A percentile compares a stretch with the other conserved stretches of the same genome.
Evolutionary conservation across 2,797 vertebrate species (phyloP).

Genomic region (Sitta carolinensis): DNA sequence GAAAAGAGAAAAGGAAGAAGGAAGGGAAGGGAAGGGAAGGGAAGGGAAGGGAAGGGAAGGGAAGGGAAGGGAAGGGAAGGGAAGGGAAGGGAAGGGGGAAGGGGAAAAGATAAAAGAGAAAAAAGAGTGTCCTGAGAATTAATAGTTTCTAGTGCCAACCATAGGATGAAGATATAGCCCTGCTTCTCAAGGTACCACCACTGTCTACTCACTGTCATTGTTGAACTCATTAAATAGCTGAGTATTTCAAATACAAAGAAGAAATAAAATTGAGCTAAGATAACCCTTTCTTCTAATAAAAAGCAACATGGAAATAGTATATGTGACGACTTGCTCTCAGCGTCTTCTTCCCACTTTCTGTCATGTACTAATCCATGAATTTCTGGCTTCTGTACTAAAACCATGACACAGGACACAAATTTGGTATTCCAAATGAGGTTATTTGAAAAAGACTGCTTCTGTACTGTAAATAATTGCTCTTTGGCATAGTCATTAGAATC

Average conservation of each 20-base stretch:
- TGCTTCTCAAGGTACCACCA: neutral
- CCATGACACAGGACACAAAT: neutral
- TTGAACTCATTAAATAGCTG: neutral
- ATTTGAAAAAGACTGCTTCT: neutral
- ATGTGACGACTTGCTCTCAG: neutral
- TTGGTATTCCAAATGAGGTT: neutral
- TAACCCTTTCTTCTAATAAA: neutral
- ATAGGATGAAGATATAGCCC: neutral
- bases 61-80: too few species aligned
- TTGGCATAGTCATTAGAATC: neutral
- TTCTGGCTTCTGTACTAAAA: neutral
- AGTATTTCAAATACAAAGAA: neutral
- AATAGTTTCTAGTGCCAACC: conserved; percentile 36
- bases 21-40: neutral
- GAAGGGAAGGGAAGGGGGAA: too few species aligned
- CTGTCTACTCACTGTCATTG: neutral
- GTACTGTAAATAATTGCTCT: neutral
- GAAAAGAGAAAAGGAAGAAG: neutral
- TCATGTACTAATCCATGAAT: neutral
- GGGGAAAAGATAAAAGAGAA: neutral
- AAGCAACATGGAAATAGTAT: neutral
- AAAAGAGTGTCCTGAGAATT: conserved; percentile 2
- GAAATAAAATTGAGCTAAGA: neutral
- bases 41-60: too few species aligned
- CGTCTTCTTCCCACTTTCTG: neutral